phyloP scores from a whole-genome alignment of 2,797 vertebrate species.

The Megalops cyprinoides region DNA sequence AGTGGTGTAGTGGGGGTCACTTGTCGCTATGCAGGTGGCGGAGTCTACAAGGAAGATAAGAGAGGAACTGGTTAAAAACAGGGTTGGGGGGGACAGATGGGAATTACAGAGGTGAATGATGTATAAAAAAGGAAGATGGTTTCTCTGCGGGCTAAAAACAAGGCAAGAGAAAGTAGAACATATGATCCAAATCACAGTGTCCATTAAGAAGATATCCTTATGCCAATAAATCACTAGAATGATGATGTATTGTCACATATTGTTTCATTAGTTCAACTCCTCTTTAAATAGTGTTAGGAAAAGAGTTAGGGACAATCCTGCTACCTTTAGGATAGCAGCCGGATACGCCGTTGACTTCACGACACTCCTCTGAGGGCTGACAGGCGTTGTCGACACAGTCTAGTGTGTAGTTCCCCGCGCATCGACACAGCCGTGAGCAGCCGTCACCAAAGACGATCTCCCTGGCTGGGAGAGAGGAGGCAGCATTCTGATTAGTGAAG shows the following conservation, averaged over 20 bases:
- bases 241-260: no score
- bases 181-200: not conserved
- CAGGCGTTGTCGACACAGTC: conserved; percentile 74
- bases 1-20: no score
- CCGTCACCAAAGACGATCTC: conserved; percentile 67
- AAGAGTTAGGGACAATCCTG: not conserved
- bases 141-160: not conserved
- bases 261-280: no score
- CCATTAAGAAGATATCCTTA: no score
- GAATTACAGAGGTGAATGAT: not conserved
- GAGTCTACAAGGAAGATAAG: no score
- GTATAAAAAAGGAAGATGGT: not conserved
- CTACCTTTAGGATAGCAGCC: conserved; percentile 77
- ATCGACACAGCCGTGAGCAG: conserved; percentile 72
- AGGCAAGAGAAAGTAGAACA: not conserved
- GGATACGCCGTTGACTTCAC: conserved; percentile 59
- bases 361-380: conserved; percentile 72
- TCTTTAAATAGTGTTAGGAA: no score
- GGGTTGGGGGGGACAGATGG: no score
- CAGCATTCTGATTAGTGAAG: not conserved
- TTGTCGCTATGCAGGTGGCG: no score
- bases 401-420: conserved; percentile 74
- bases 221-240: no score
- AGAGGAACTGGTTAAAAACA: no score
- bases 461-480: conserved; percentile 52